Evolutionary conservation across 2,888 invertebrate species (phyloP).

Genomic region (Malachius bipustulatus): DNA sequence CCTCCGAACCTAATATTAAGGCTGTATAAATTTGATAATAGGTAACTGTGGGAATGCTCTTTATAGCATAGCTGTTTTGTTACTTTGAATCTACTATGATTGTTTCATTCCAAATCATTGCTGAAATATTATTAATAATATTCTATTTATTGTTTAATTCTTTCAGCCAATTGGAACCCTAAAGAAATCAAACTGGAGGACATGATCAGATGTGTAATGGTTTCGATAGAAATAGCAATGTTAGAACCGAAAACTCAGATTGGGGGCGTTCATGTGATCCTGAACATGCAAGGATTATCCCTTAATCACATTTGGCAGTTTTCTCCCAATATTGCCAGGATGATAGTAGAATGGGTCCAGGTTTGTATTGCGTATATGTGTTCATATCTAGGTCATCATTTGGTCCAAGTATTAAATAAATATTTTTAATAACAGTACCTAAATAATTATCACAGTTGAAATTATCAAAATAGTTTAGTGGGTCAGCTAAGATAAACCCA

Average conservation of each 20-base stretch:
- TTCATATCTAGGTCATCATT: too few species aligned
- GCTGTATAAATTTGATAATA: too few species aligned
- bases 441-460: too few species aligned
- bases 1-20: too few species aligned
- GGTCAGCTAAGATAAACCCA: too few species aligned
- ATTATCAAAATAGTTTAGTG: too few species aligned
- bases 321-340: conserved; percentile 63
- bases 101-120: too few species aligned
- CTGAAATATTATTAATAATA: too few species aligned
- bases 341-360: conserved; percentile 61
- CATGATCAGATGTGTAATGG: conserved; percentile 56
- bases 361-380: conserved; percentile 33
- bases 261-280: conserved; percentile 57
- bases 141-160: conserved; percentile 10
- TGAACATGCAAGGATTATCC: conserved; percentile 65
- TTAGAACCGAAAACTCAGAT: conserved; percentile 70
- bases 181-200: conserved; percentile 53
- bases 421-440: too few species aligned
- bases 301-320: conserved; percentile 62
- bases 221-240: conserved; percentile 62
- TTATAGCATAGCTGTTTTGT: background rate
- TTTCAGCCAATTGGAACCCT: conserved; percentile 62
- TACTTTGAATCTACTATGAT: too few species aligned
- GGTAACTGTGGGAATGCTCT: too few species aligned
- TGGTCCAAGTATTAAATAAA: too few species aligned